Evolutionary conservation across 2,888 invertebrate genomes (phyloP), one percentile per base, ranked within the genome.

Genomic region (Ligdia adustata): DNA sequence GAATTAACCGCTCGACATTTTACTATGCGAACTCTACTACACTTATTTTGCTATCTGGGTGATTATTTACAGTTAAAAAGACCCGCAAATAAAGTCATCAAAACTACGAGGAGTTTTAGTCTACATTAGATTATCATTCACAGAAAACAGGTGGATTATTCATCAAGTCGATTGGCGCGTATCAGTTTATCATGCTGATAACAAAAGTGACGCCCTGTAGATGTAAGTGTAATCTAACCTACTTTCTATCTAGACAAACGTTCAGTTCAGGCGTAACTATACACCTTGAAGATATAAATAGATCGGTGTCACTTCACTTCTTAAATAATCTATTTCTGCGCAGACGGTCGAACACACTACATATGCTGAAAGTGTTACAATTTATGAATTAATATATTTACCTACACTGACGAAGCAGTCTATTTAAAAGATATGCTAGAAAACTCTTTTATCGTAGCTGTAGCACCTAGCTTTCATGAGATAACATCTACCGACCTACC

Each of bases 1-100:
- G 71, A 87, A 79, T 85, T 83, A 85, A 85, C 80, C 75, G 72
- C 71, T 75, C 74, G 73, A 72, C 77, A 79, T 75, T 79, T 79
- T 69, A 67, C 63, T 16, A 61, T 57, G 55, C 50, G 55, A 59
- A 64, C 63, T n/a, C n/a, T n/a, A n/a, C n/a, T 55, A 53, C 47
- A 58, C 60, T 68, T 72, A 70, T 68, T 65, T 54, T 48, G 51
- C 56, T 70, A 72, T 69, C 69, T n/a, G n/a, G n/a, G n/a, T n/a
- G n/a, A n/a, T n/a, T n/a, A n/a, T n/a, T 68, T 22, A 56, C 44
- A 42, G 40, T 49, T 48, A 41, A 40, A 55, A 61, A 55, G 58
- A 57, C 65, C 54, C 56, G 46, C 51, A 61, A 34, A 59, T 57
- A 64, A 65, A 60, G 64, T 63, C 55, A 60, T 33, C 38, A 42